phyloP scores from a whole-genome alignment of 2,113 vertebrate genomes.

The Motacilla alba region DNA sequence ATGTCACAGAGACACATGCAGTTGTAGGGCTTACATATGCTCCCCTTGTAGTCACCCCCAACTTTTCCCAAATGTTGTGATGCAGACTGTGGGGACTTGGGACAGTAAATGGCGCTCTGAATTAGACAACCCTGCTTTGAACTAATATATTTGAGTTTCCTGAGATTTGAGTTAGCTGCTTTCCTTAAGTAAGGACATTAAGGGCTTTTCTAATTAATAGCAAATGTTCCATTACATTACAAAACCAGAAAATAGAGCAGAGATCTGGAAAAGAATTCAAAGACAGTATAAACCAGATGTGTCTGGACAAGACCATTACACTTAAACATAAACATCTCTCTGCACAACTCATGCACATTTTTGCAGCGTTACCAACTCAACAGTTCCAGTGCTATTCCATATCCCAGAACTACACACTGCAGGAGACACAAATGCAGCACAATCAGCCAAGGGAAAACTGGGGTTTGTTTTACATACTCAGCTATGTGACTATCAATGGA shows the following conservation, averaged over 20 bases:
- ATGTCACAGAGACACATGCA: not conserved
- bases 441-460: not conserved
- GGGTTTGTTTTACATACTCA: not conserved
- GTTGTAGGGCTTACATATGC: not conserved
- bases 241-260: slow-evolving; percentile 1
- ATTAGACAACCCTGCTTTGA: not conserved
- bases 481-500: not conserved
- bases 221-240: not conserved
- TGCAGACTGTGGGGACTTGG: not conserved
- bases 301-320: not conserved
- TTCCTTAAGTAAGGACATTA: not conserved
- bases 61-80: not conserved
- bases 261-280: slow-evolving; percentile 3
- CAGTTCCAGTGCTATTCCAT: not conserved
- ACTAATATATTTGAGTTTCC: not conserved
- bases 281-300: slow-evolving; percentile 17
- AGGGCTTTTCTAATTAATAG: slow-evolving; percentile 10
- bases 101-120: not conserved
- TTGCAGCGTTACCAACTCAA: not conserved
- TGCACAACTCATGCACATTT: not conserved
- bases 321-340: slow-evolving; percentile 16
- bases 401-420: not conserved
- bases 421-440: not conserved
- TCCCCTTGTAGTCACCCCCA: not conserved
- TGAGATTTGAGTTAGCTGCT: not conserved